Percentiles rank a stretch among this genome's conserved stretches.
Evolutionary conservation across 92 coral and sea anemone species (phyloP).

Genomic region (Zoanthus gigantus): DNA sequence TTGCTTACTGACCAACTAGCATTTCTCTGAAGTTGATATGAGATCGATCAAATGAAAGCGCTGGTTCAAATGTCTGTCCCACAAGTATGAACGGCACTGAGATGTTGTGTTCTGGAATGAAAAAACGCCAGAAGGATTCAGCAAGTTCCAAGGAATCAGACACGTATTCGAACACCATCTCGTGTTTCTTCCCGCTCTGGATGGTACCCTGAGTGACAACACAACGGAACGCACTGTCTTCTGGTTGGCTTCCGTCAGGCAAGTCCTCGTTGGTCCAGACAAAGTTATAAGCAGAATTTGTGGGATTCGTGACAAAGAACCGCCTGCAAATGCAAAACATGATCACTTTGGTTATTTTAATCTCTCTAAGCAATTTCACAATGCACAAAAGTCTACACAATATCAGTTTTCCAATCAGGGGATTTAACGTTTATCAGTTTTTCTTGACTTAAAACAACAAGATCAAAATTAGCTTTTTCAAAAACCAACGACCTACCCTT

Average conservation of each 20-base stretch:
- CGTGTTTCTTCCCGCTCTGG: constrained; percentile 93
- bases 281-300: constrained; percentile 80
- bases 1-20: constrained; percentile 79
- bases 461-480: too few species aligned
- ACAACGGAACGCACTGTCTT: constrained; percentile 84
- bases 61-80: constrained; percentile 98
- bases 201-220: constrained; percentile 77
- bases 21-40: constrained; percentile 98
- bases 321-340: constrained; percentile 63
- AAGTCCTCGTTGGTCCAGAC: constrained; percentile 95
- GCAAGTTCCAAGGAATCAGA: constrained; percentile 88
- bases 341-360: neutral
- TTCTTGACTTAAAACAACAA: too few species aligned
- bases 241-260: constrained; percentile 80
- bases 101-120: constrained; percentile 91
- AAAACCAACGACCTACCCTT: too few species aligned
- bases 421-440: too few species aligned
- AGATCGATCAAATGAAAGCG: constrained; percentile 93
- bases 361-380: neutral
- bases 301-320: constrained; percentile 90
- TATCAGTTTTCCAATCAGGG: neutral
- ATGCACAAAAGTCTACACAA: neutral
- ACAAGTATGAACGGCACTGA: constrained; percentile 96
- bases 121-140: constrained; percentile 99
- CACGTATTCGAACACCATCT: constrained; percentile 91